Evolutionary conservation across 2,797 vertebrate genomes (phyloP), one percentile per base, ranked within the genome.

Genomic region (Eulemur albifrons): DNA sequence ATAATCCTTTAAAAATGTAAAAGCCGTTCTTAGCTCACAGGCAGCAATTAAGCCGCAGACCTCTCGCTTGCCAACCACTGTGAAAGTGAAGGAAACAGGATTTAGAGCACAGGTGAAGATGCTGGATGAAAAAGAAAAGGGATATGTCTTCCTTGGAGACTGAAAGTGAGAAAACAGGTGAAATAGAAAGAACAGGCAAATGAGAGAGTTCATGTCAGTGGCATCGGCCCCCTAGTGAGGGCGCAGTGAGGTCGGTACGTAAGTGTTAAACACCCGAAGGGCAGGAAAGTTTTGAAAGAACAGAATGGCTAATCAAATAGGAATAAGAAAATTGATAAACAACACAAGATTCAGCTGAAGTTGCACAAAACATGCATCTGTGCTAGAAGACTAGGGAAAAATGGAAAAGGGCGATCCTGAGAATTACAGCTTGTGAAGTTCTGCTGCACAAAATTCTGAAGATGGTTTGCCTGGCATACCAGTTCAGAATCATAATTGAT

Each of bases 1-100:
- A 48, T 79, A 94, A 82, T 86, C 86, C 25, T 88, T 91, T 57
- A 94, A 91, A 92, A 96, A 75, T 61, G 12, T 63, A 83, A 70
- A 88, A 57, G 77, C 45, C 38, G 23, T 43, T 83, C 50, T 67
- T 89, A 84, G 59, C 45, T 87, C 83, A 59, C 1, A 86, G 45
- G 23, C 27, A 32, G n/a, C 3, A 83, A 7, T 18, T 18, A 85
- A 90, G 65, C 30, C 45, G 5, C 38, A 7, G 17, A 45, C 43
- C 61, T 3, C 10, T 88, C 52, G 45, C 54, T 88, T 86, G 67
- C 38, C 92, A 40, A 43, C 63, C 43, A 1, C 8, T 17, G 13
- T 69, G 30, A 54, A 94, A 40, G 23, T 75, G 65, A 83, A 32
- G 35, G 83, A 70, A 75, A n/a, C 20, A 35, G 27, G 67, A n/a